These are phyloP conservation scores for Hemistola chrysoprasaria DNA, from an alignment of 2,888 invertebrate genomes.

Conservation along the genomic window DNA sequence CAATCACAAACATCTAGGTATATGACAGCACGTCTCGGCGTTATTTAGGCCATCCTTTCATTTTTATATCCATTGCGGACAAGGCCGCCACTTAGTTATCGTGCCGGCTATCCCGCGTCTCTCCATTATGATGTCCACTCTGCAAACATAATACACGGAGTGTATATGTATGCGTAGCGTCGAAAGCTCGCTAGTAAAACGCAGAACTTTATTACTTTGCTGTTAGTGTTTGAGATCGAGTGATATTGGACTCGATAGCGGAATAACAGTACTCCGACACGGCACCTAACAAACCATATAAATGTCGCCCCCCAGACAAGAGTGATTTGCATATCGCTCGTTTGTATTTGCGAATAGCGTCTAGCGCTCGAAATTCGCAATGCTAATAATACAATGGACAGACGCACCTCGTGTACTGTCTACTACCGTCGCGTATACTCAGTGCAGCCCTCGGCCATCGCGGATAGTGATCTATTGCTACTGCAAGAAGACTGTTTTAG, in stretches of 20 bases:
- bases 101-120: conserved; percentile 40
- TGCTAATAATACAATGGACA: conserved; percentile 75
- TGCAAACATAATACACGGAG: conserved; percentile 48
- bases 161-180: conserved; percentile 27
- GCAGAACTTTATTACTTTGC: conserved; percentile 25
- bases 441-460: conserved; percentile 37
- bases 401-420: conserved; percentile 59
- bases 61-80: conserved; percentile 46
- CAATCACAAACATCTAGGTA: conserved; percentile 38
- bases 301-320: conserved; percentile 51
- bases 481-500: conserved; percentile 38
- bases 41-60: conserved; percentile 47
- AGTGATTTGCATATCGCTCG: conserved; percentile 66
- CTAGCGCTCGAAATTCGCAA: conserved; percentile 70
- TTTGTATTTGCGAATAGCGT: conserved; percentile 66
- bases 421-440: conserved; percentile 37
- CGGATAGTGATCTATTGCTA: conserved; percentile 48
- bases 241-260: conserved; percentile 21
- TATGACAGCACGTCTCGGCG: conserved; percentile 32
- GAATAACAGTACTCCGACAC: conserved; percentile 17
- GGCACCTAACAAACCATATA: conserved; percentile 46
- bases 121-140: conserved; percentile 49
- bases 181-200: conserved; percentile 16
- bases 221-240: conserved; percentile 23
- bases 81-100: conserved; percentile 51